A percentile compares a stretch with the other conserved stretches of the same genome.
Evolutionary conservation across 2,888 invertebrate species (phyloP).

Genomic region (Yponomeuta evonymella): DNA sequence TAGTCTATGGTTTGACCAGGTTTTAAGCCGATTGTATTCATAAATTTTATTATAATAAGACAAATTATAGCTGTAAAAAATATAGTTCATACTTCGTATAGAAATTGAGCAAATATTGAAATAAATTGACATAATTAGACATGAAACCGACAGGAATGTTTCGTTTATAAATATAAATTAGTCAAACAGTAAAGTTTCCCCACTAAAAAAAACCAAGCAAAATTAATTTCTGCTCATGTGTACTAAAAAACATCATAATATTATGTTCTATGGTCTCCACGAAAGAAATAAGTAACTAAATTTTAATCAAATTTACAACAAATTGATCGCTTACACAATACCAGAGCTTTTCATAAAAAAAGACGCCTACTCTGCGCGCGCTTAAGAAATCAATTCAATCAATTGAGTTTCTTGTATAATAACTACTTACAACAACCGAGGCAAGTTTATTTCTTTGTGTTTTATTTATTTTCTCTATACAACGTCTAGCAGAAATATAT

Average conservation of each 20-base stretch:
- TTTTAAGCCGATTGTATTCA: not conserved
- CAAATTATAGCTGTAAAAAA: too few relatives aligned
- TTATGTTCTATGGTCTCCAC: slow-evolving; percentile 27
- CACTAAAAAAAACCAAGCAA: too few relatives aligned
- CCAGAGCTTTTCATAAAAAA: slow-evolving; percentile 43
- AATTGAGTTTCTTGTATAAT: not conserved
- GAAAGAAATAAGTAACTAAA: slow-evolving; percentile 48
- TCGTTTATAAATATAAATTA: too few relatives aligned
- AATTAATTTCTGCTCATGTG: not conserved
- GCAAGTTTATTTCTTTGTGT: not conserved
- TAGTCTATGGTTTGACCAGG: not conserved
- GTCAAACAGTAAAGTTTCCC: too few relatives aligned
- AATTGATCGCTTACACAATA: slow-evolving; percentile 50
- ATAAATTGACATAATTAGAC: too few relatives aligned
- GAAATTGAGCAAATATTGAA: too few relatives aligned
- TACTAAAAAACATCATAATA: not conserved
- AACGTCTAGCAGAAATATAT: too few relatives aligned
- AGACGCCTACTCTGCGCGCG: slow-evolving; percentile 46
- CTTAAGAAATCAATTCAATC: slow-evolving; percentile 39
- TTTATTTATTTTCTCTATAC: not conserved
- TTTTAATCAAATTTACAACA: slow-evolving; percentile 65
- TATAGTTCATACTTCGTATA: too few relatives aligned
- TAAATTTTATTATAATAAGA: too few relatives aligned
- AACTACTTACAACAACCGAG: not conserved
- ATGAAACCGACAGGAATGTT: too few relatives aligned